Evolutionary conservation across 2,888 invertebrate species (phyloP), one percentile per base, ranked within the genome.

Genomic region (Nomada flava): DNA sequence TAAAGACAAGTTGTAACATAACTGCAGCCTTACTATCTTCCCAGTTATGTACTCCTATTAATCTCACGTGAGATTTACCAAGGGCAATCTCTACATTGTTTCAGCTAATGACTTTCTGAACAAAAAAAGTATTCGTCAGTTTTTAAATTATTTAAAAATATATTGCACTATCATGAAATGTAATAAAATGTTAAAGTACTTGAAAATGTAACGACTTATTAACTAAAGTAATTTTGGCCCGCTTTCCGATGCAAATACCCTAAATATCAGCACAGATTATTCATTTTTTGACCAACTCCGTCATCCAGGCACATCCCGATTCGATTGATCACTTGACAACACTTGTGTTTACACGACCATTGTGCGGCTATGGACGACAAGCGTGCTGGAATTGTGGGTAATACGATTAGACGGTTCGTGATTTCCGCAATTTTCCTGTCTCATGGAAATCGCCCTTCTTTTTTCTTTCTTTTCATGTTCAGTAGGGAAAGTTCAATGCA

Each of bases 321-420:
- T 85, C 82, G 78, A 88, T 85, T 82, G 86, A 88, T 88, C 78
- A 82, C 67, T 47, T 18, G 60, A 18, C 70, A 76, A 86, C 76
- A 60, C 71, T 80, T n/a, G 18, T 74, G 75, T 79, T 80, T 86
- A 78, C 80, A 75, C 55, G 63, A 15, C 60, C 55, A 57, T 76
- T 82, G 68, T 69, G 67, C 74, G 52, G 64, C 69, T 64, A 59
- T 23, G 23, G 63, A 11, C 60, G 82, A 85, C 78, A 78, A 82
- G 63, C 65, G 55, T 50, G 50, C 29, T 20, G 26, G 64, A 70
- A 76, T 85, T 82, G 71, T 36, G 68, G 71, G 52, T 85, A 85
- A 85, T 68, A 55, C 60, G 67, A 82, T 85, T 82, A 85, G 57
- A 47, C 23, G 15, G 47, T 57, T 76, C 69, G 73, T 63, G 82